Percentiles rank a stretch among this genome's conserved stretches.
Conservation (phyloP, 2,797 vertebrate genomes). For the Periophthalmus magnuspinnatus region DNA sequence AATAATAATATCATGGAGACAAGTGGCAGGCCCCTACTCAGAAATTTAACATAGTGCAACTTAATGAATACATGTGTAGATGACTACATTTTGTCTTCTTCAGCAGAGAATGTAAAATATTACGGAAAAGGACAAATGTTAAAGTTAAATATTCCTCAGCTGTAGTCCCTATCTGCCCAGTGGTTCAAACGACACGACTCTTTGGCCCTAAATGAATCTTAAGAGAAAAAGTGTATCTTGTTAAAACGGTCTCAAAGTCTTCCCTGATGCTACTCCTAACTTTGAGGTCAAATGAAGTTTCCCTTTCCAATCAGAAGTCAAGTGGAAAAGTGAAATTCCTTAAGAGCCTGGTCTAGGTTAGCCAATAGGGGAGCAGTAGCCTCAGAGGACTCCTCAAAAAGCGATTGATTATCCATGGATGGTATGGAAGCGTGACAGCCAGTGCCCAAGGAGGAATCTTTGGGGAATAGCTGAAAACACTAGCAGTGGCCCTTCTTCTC, state of each 20-base stretch:
- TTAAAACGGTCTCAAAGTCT: constrained; percentile 2
- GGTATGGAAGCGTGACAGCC: constrained; percentile 73
- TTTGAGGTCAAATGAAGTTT: constrained; percentile 65
- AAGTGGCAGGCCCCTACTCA: too few species aligned
- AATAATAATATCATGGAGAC: too few species aligned
- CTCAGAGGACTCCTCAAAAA: constrained; percentile 70
- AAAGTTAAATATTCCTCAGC: background rate
- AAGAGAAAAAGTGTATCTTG: background rate
- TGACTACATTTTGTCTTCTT: background rate
- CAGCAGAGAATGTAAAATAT: background rate
- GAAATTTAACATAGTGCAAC: too few species aligned
- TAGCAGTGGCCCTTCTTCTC: constrained; percentile 41
- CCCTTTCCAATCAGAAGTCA: constrained; percentile 59
- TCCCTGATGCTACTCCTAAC: background rate
- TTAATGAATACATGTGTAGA: too few species aligned
- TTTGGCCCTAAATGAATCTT: constrained; percentile 1
- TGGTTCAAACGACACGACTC: background rate
- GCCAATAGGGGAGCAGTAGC: constrained; percentile 58
- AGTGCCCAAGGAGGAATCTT: constrained; percentile 74
- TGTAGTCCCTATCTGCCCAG: background rate
- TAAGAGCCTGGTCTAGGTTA: constrained; percentile 57
- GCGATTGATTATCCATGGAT: constrained; percentile 77
- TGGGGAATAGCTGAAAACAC: constrained; percentile 63
- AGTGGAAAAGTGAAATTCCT: constrained; percentile 65
- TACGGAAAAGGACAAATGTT: constrained; percentile 18